Evolutionary conservation across 2,113 vertebrate species (phyloP).

Genomic region (Campylomormyrus tamandua): DNA sequence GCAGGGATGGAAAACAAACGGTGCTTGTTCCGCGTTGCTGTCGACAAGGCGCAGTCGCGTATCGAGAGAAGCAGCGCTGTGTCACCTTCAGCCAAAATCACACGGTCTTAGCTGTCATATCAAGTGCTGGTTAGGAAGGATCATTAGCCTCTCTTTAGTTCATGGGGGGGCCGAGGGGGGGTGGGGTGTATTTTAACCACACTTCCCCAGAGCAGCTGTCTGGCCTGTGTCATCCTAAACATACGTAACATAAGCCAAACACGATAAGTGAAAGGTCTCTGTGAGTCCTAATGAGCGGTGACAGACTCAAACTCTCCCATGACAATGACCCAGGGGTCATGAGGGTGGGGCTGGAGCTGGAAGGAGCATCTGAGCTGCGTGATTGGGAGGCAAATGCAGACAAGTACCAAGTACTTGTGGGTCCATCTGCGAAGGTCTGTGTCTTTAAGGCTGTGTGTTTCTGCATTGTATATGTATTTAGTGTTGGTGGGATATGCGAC

Average conservation of each 20-base stretch:
- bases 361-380: not conserved
- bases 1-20: not conserved
- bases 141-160: not conserved
- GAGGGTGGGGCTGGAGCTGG: not conserved
- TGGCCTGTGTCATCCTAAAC: not conserved
- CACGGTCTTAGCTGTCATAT: not conserved
- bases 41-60: not conserved
- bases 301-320: conserved; percentile 6
- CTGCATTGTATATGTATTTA: not conserved
- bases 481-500: not conserved
- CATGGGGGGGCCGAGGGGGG: not conserved
- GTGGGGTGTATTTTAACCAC: not conserved
- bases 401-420: not conserved
- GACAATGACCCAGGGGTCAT: not conserved
- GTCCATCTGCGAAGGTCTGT: not conserved
- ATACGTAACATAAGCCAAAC: conserved; percentile 9
- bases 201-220: conserved; percentile 5
- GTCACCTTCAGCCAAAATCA: not conserved
- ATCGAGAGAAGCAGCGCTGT: not conserved
- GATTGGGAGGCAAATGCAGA: not conserved
- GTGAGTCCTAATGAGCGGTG: not conserved
- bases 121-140: not conserved
- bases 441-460: not conserved
- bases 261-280: not conserved
- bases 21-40: not conserved